Percentiles rank a stretch among this genome's conserved stretches.
phyloP scores from a whole-genome alignment of 1,140 invertebrate genomes.

The Apis florea region DNA sequence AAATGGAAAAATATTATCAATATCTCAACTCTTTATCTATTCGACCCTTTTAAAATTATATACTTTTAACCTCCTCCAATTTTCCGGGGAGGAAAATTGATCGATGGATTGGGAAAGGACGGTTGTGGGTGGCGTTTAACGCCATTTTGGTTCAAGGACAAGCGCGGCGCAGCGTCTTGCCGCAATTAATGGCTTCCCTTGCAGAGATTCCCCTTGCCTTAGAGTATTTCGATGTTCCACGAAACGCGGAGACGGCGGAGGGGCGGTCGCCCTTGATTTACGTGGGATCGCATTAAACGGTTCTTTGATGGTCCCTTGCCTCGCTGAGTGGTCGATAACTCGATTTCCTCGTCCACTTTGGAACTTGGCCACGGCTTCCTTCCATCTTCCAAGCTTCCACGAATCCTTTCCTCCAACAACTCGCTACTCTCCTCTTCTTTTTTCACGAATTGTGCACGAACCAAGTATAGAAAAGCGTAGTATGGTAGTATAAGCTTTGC shows the following conservation, averaged over 20 bases:
- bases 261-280: conserved; percentile 61
- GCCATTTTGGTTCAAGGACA: conserved; percentile 58
- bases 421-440: conserved; percentile 2
- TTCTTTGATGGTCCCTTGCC: conserved; percentile 70
- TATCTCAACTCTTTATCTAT: no score
- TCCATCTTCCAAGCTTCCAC: conserved; percentile 6
- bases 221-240: conserved; percentile 63
- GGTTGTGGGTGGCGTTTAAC: conserved; percentile 48
- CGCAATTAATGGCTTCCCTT: conserved; percentile 63
- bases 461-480: no score
- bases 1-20: conserved; percentile 15
- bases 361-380: conserved; percentile 65
- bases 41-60: neutral
- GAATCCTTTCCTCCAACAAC: conserved; percentile 6
- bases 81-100: conserved; percentile 8
- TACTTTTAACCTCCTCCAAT: no score
- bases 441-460: no score
- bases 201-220: conserved; percentile 41
- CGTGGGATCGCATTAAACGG: conserved; percentile 67
- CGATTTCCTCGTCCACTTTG: conserved; percentile 70
- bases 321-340: conserved; percentile 72
- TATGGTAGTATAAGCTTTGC: neutral
- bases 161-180: conserved; percentile 38
- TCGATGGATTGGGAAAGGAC: conserved; percentile 5
- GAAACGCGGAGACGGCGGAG: conserved; percentile 56